Percentiles rank a stretch among this genome's conserved stretches.
Evolutionary conservation across 2,113 vertebrate genomes (phyloP).

Genomic region (Cinclus cinclus): DNA sequence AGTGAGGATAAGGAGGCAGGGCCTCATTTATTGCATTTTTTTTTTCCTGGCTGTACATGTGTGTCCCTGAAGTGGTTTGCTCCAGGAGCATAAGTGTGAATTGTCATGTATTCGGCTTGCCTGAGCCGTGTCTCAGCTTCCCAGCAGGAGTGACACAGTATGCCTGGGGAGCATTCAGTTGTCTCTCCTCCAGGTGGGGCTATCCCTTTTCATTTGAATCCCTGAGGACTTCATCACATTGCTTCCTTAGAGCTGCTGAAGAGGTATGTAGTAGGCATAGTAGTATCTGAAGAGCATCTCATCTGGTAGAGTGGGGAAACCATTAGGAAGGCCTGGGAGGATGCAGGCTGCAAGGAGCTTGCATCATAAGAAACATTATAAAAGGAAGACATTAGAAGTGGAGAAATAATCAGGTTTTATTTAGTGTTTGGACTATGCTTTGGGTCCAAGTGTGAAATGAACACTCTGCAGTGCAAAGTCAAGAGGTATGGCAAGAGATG

Average conservation of each 20-base stretch:
- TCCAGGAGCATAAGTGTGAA: background rate
- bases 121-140: background rate
- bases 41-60: background rate
- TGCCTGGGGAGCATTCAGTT: background rate
- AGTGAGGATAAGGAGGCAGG: background rate
- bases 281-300: background rate
- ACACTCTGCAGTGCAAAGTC: background rate
- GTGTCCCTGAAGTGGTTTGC: background rate
- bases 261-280: background rate
- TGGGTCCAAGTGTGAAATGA: background rate
- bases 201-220: conserved; percentile 46
- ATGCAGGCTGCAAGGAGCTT: background rate
- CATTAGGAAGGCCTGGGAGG: background rate
- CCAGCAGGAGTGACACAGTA: background rate
- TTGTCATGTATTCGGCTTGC: background rate
- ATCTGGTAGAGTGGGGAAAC: background rate
- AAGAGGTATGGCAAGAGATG: background rate
- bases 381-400: background rate
- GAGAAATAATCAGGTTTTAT: background rate
- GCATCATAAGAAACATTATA: background rate
- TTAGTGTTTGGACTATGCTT: background rate
- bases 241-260: background rate
- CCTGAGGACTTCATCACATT: background rate
- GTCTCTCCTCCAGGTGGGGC: conserved; percentile 58
- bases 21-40: background rate